Conservation (phyloP, 2,888 invertebrate genomes). For the Rhabditoides inermis region DNA sequence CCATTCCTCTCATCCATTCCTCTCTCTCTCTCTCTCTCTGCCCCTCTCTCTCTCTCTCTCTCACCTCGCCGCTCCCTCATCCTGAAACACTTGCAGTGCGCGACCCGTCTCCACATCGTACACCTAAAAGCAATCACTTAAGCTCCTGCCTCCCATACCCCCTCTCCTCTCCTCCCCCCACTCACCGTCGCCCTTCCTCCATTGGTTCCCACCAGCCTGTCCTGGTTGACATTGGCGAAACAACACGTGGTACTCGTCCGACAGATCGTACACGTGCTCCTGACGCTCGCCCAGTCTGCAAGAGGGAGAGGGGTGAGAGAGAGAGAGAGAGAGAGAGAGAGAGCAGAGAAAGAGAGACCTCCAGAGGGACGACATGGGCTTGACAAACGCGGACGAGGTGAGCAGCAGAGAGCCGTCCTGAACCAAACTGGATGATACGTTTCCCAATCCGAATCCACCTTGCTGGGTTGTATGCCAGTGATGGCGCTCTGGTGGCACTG, state of each 20-base stretch:
- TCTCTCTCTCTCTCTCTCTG: too few relatives aligned
- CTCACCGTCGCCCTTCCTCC: slow-evolving; percentile 69
- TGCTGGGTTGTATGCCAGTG: slow-evolving; percentile 61
- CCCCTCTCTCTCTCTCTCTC: too few relatives aligned
- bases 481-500: slow-evolving; percentile 80
- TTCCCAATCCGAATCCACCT: slow-evolving; percentile 31
- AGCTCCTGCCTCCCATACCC: neutral
- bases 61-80: too few relatives aligned
- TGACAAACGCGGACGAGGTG: slow-evolving; percentile 76
- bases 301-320: too few relatives aligned
- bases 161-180: too few relatives aligned
- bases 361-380: slow-evolving; percentile 75
- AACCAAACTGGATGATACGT: slow-evolving; percentile 4
- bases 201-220: slow-evolving; percentile 79
- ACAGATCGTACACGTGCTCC: slow-evolving; percentile 61
- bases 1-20: too few relatives aligned
- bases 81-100: slow-evolving; percentile 66
- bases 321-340: too few relatives aligned
- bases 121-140: slow-evolving; percentile 55
- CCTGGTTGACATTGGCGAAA: slow-evolving; percentile 67
- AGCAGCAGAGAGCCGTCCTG: slow-evolving; percentile 72
- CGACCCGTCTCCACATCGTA: slow-evolving; percentile 79
- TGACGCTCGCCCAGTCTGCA: slow-evolving; percentile 58
- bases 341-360: too few relatives aligned
- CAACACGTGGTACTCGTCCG: slow-evolving; percentile 65